Evolutionary conservation across 2,113 vertebrate genomes (phyloP).

Genomic region (Zootoca vivipara): DNA sequence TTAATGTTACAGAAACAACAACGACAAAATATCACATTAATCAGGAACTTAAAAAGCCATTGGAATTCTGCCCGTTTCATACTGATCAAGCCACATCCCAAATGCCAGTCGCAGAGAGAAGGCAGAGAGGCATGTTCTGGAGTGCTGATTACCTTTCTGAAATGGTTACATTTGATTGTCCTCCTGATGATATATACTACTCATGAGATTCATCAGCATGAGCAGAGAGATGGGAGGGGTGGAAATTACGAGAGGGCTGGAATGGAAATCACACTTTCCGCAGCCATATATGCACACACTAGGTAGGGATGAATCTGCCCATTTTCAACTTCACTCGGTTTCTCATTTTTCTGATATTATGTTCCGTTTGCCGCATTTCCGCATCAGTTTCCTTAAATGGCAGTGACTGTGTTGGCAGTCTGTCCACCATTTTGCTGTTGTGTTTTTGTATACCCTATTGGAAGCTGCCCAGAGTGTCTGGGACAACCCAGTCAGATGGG

Average conservation of each 20-base stretch:
- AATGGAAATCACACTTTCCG: neutral
- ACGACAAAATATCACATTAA: slow-evolving; percentile 67
- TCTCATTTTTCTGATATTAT: no score
- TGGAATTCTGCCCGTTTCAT: slow-evolving; percentile 48
- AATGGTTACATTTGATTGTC: slow-evolving; percentile 23
- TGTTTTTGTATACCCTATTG: no score
- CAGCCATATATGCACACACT: no score
- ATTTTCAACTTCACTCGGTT: neutral
- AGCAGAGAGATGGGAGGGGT: neutral
- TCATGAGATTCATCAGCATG: slow-evolving; percentile 16
- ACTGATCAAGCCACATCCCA: slow-evolving; percentile 46
- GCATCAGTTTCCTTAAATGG: no score
- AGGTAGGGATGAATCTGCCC: neutral
- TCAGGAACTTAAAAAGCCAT: slow-evolving; percentile 60
- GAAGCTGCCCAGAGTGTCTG: no score
- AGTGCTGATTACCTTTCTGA: slow-evolving; percentile 48
- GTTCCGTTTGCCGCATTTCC: no score
- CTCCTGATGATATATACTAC: neutral
- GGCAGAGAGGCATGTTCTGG: slow-evolving; percentile 23
- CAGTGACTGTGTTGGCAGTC: no score
- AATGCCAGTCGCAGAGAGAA: slow-evolving; percentile 13
- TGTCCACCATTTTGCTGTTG: neutral
- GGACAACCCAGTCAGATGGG: no score
- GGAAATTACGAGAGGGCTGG: neutral
- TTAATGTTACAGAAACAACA: slow-evolving; percentile 64